Conservation (phyloP, 2,888 invertebrate genomes). For the Callyntrura sp. region DNA sequence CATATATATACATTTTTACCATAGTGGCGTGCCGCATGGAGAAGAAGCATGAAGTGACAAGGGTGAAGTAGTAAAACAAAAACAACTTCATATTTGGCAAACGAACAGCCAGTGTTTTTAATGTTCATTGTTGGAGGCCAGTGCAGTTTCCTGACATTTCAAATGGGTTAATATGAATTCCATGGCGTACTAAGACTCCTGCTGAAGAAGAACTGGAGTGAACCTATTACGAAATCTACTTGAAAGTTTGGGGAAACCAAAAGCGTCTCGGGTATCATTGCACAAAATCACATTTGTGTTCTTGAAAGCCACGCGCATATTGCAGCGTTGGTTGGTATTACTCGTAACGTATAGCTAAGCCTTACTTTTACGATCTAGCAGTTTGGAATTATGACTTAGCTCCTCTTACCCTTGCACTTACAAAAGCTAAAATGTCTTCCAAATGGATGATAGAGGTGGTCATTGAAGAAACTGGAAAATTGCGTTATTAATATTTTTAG, state of each 20-base stretch:
- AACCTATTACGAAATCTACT: slow-evolving; percentile 19
- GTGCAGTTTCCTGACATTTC: slow-evolving; percentile 43
- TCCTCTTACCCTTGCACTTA: slow-evolving; percentile 13
- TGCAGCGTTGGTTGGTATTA: slow-evolving; percentile 2
- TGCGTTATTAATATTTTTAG: too few relatives aligned
- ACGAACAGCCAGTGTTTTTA: slow-evolving; percentile 12
- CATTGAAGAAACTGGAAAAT: not conserved
- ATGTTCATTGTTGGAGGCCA: slow-evolving; percentile 19
- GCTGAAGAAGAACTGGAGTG: not conserved
- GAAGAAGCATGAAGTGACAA: not conserved
- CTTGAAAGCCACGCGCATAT: not conserved
- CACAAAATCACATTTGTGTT: not conserved
- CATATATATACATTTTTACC: not conserved
- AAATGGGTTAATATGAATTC: slow-evolving; percentile 65
- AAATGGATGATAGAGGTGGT: not conserved
- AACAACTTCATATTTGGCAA: slow-evolving; percentile 43
- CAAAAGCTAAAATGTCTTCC: not conserved
- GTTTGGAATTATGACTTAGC: slow-evolving; percentile 18
- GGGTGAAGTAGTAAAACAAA: not conserved
- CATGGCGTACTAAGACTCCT: slow-evolving; percentile 38
- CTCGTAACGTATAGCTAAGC: not conserved
- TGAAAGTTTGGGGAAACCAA: not conserved
- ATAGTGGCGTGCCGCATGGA: not conserved
- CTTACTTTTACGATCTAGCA: slow-evolving; percentile 27
- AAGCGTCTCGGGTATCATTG: slow-evolving; percentile 10